Base-by-base conservation (phyloP, 2,888 invertebrate genomes). In the Copidosoma aretas region DNA sequence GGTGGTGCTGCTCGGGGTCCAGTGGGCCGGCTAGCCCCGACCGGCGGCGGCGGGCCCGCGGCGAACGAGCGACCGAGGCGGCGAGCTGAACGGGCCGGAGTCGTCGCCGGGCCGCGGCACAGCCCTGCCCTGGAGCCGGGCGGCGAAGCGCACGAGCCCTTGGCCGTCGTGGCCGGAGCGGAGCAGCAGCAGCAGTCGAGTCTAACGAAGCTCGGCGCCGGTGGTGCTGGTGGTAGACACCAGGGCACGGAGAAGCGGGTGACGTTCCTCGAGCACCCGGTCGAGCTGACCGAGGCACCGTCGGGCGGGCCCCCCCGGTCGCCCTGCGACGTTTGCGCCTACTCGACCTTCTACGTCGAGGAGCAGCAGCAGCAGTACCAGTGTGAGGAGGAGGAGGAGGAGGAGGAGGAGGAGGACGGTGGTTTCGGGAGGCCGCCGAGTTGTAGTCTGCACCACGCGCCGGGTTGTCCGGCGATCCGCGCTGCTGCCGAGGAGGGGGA, bases 251-350 rank as follows among this genome's bases (percentile, higher is more conserved):
- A 72, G 49, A 72, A 72, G 49, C 67, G 70, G 12, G 72, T 72
- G 24, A 72, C 72, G 56, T 72, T 72, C 63, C 66, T 70, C 56
- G 72, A 72, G 65, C 67, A 72, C 21, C 72, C 72, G 46, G 52
- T 72, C 32, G 67, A 72, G 4, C 41, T 63, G 64, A 43, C 57
- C 46, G 21, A 39, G 51, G 19, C 62, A 32, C 17, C 22, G 61
- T 57, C n/a, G 51, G 17, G 32, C 49, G 19, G 60, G 52, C 63
- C 61, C 71, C 68, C 65, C 63, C 75, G 70, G 73, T 73, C 74
- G 73, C 72, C 75, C 74, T 73, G 75, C 76, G 76, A 73, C 72
- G 75, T 63, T 59, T 62, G 62, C 46, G 54, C 67, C 24, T 64
- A 64, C 58, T 63, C 69, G 22, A 65, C 70, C 52, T 65, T 43